A percentile compares a stretch with the other conserved stretches of the same genome.
Conservation (phyloP, 2,888 invertebrate genomes). For the Taphrorychus bicolor region DNA sequence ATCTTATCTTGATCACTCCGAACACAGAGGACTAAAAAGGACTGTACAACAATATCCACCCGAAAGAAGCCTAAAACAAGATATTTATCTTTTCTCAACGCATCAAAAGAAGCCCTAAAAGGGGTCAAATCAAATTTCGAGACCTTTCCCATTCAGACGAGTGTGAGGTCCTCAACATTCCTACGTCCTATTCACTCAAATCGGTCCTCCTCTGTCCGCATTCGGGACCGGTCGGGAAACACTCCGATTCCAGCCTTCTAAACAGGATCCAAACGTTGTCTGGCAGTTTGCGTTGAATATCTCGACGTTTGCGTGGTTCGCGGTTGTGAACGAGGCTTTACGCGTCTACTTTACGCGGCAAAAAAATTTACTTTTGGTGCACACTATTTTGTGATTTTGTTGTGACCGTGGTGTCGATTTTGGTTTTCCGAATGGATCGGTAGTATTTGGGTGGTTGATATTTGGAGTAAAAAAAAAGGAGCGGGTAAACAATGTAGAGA, state of each 20-base stretch:
- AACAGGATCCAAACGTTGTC: constrained; percentile 25
- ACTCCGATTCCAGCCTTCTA: constrained; percentile 29
- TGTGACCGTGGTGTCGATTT: background rate
- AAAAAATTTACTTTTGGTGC: background rate
- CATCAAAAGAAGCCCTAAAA: constrained; percentile 10
- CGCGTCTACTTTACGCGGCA: background rate
- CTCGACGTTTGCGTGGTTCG: constrained; percentile 25
- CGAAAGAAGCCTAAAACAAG: background rate
- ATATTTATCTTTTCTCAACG: constrained; percentile 17
- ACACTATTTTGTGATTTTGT: background rate
- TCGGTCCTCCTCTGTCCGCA: constrained; percentile 20
- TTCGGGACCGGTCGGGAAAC: constrained; percentile 29
- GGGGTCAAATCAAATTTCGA: constrained; percentile 27
- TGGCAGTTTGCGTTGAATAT: constrained; percentile 28
- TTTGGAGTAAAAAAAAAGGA: too few relatives aligned
- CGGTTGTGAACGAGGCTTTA: background rate
- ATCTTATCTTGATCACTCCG: background rate
- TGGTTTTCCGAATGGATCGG: background rate
- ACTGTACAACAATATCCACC: background rate
- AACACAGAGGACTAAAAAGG: background rate
- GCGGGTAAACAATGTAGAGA: too few relatives aligned
- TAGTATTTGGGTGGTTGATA: background rate
- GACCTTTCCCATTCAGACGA: constrained; percentile 33
- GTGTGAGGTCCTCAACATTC: constrained; percentile 34
- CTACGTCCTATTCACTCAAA: constrained; percentile 28